These are phyloP conservation scores for Drosophila nigromelanica DNA, from an alignment of 1,140 invertebrate species.

Conservation along the genomic window DNA sequence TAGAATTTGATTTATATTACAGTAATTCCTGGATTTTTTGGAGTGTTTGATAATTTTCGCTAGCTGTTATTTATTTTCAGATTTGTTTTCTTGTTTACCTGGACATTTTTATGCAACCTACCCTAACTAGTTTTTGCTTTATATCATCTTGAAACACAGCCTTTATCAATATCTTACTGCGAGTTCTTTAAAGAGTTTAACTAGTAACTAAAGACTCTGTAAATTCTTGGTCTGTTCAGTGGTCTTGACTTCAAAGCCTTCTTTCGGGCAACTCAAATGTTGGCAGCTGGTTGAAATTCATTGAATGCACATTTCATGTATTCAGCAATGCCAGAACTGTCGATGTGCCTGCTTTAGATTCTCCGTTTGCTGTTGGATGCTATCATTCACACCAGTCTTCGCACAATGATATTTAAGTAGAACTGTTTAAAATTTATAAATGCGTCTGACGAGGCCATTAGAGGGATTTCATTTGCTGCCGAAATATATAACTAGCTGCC, in stretches of 20 bases:
- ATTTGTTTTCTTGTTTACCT: no score
- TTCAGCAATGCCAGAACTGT: conserved; percentile 40
- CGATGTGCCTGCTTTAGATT: no score
- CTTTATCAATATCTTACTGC: neutral
- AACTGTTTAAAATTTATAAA: conserved; percentile 77
- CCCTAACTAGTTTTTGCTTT: neutral
- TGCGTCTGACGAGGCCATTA: conserved; percentile 55
- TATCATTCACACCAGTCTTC: conserved; percentile 25
- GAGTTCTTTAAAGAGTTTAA: neutral
- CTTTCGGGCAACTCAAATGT: neutral
- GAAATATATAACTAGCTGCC: conserved; percentile 1
- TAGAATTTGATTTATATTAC: neutral
- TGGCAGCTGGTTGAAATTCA: conserved; percentile 57
- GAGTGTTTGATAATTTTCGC: no score
- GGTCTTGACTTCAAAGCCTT: conserved; percentile 1
- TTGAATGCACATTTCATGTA: conserved; percentile 67
- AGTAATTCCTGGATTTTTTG: no score
- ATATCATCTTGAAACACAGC: neutral
- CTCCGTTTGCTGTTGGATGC: neutral
- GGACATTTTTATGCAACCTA: no score
- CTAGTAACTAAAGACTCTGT: conserved; percentile 1
- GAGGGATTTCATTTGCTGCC: conserved; percentile 46
- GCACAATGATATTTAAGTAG: conserved; percentile 19
- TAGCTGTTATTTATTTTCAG: no score
- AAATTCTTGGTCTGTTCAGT: conserved; percentile 2